Base-by-base conservation (phyloP, 2,797 vertebrate genomes). In the Micropoecilia bifurca region DNA sequence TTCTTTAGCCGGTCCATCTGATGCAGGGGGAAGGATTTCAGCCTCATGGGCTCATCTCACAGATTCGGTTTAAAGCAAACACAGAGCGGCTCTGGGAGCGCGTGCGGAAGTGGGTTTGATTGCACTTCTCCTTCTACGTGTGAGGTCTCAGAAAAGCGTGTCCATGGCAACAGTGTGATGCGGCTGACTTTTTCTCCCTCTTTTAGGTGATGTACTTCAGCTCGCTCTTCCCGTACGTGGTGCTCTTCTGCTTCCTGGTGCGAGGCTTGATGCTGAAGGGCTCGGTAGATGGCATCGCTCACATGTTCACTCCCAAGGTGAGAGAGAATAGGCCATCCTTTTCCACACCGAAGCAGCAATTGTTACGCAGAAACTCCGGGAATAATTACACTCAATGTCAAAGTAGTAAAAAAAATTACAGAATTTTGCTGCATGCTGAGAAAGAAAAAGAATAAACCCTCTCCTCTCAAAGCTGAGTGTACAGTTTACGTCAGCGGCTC, bases 271-370 rank as follows among this genome's bases (percentile, higher is more conserved):
- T 99, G 87, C 95, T 99, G 84, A 97, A 97, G 0, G 98, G 98
- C 22, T 97, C 98, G 0, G 93, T 99, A 28, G 98, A 99, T 1
- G 98, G 98, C 71, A 99, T 99, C 78, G 95, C 97, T 81, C 98
- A 99, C 94, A 99, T 99, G 98, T 97, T 99, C 94, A 99, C 98
- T 0, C 98, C 98, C 9, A 99, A 99, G 97, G 98, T 99, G 92
- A 96, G 92, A 82, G 1, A 33, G 28, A 66, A 74, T 28, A 8
- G 2, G 10, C 4, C n/a, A 16, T 6, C 8, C 57, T 71, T 55
- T 39, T 46, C 45, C 33, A n/a, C 5, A 77, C n/a, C 48, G 12
- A 41, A 36, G 39, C 61, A 9, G 14, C n/a, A 33, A 61, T 45
- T 16, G 18, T 25, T 13, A 50, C 6, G 3, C 6, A 33, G 20